Conservation (phyloP, 2,888 invertebrate genomes). For the Petrolisthes manimaculis region DNA sequence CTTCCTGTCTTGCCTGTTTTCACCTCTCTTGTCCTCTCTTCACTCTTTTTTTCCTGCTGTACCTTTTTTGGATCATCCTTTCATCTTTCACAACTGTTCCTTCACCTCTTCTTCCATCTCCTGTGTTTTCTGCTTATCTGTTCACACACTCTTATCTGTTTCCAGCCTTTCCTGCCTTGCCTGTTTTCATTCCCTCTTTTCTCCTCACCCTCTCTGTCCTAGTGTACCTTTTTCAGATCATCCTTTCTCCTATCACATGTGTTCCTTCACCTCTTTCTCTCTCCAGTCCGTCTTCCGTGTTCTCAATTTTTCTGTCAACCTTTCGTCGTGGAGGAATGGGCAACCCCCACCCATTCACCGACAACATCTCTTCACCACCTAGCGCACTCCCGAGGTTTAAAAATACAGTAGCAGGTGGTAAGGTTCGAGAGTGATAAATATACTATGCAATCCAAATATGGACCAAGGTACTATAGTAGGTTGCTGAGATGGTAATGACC, state of each 20-base stretch:
- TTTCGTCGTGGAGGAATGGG: neutral
- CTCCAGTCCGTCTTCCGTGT: neutral
- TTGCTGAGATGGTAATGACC: too few relatives aligned
- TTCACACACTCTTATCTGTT: neutral
- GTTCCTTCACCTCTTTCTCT: neutral
- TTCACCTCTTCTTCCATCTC: neutral
- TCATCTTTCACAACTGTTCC: neutral
- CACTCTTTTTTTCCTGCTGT: neutral
- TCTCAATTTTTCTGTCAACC: neutral
- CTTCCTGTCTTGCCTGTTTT: neutral
- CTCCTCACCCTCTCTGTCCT: conserved; percentile 5
- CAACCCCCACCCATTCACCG: neutral
- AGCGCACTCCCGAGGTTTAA: neutral
- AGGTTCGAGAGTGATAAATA: neutral
- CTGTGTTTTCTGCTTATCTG: neutral
- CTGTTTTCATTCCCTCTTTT: neutral
- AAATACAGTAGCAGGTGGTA: neutral
- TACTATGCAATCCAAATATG: too few relatives aligned
- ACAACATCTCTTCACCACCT: neutral
- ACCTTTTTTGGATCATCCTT: neutral
- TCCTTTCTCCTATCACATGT: neutral
- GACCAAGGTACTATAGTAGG: too few relatives aligned
- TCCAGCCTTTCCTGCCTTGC: neutral
- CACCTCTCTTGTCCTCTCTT: neutral
- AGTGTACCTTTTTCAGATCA: neutral